Evolutionary conservation across 2,888 invertebrate genomes (phyloP), one percentile per base, ranked within the genome.

Genomic region (Tenodera sinensis): DNA sequence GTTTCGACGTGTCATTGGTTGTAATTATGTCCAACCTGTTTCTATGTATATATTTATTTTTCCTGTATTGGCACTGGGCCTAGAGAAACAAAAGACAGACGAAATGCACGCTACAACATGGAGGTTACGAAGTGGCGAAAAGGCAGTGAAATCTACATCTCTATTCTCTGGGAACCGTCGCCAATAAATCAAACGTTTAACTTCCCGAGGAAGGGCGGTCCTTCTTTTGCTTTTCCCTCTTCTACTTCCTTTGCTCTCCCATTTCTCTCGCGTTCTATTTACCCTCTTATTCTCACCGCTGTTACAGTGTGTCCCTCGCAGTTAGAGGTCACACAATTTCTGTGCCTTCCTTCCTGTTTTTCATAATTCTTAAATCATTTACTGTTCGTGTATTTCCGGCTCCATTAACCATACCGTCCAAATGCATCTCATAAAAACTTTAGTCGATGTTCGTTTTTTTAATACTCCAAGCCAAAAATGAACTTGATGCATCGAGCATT

Each of bases 181-280:
- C 27, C 87, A 42, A 87, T 87, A 83, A 54, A 87, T 87, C 87
- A 87, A 87, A 87, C 83, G 42, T 87, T 87, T 87, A 87, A 30
- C 30, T 42, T 83, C 71, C 27, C 71, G 20, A 71, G 54, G 54
- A 71, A 71, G 54, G 54, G 54, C 54, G 54, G 54, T 25, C 25
- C 54, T 71, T 71, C 54, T 71, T 71, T 71, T 20, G 54, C 54
- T 71, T 71, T 42, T 71, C 54, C 54, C 54, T 71, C 54, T 71
- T 71, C 54, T 71, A 71, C 54, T 71, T 71, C 54, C 54, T 71
- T 71, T 71, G 20, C 54, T 71, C 54, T 20, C 54, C 20, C 25
- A 20, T 71, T 25, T 71, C 54, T 71, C 54, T 71, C 54, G 15
- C 54, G 15, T 71, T 25, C 54, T 71, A 71, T 71, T 71, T 71